Evolutionary conservation across 2,888 invertebrate genomes (phyloP), one percentile per base, ranked within the genome.

Genomic region (Chirona hameri): DNA sequence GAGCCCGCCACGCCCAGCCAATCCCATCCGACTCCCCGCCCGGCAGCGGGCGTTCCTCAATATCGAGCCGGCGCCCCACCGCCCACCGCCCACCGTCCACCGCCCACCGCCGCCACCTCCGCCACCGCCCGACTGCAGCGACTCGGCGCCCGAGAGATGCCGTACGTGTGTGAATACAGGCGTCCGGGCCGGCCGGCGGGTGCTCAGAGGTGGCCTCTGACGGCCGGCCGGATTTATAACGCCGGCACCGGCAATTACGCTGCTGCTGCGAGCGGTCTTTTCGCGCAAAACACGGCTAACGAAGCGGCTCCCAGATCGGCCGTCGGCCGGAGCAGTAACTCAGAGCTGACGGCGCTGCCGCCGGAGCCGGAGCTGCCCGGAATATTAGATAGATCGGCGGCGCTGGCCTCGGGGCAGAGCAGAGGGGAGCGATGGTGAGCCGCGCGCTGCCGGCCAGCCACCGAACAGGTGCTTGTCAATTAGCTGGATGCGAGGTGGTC

Each of bases 251-350:
- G 76, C 76, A 76, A 46, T 46, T 46, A 76, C 27, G 18, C 46
- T 18, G 52, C 52, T 52, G 52, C 21, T 10, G 76, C 76, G 46
- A 39, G 39, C 39, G 24, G 76, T 24, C 24, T 24, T 76, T 76
- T 76, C 76, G 76, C 76, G 18, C 76, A 76, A 76, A 76, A 76
- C 46, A 24, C 15, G 76, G 7, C 76, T 76, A 76, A 76, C 76
- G 76, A 76, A 76, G 76, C 52, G 52, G 52, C 76, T 24, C 2
- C 76, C 39, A 39, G 76, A 21, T 76, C 18, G 76, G 76, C 9
- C 18, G 76, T 3, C 31, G 76, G 21, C 14, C 10, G 39, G 76
- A 39, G 39, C 24, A 18, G 18, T 76, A 76, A 76, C 46, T 76
- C 76, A 76, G 46, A 1, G 4, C 24, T 76, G 39, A 76, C 21